Percentiles rank a stretch among this genome's conserved stretches.
Conservation (phyloP, 2,797 vertebrate species). For the Tenualosa ilisha region DNA sequence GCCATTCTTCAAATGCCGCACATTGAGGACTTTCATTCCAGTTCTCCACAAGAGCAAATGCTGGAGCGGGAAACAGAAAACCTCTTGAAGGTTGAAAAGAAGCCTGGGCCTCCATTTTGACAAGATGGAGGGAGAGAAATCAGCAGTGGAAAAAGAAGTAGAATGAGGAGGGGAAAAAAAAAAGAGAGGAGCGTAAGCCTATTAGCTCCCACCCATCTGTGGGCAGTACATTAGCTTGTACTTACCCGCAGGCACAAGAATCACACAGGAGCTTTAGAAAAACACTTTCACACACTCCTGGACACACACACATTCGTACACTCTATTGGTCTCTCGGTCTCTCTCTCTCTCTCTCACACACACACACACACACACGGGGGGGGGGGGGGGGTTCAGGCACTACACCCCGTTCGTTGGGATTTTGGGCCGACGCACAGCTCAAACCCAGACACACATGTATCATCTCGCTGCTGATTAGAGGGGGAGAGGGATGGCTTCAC, state of each 20-base stretch:
- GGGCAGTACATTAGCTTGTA: slow-evolving; percentile 41
- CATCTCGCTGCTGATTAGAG: slow-evolving; percentile 54
- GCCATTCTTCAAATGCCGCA: neutral
- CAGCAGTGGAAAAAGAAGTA: slow-evolving; percentile 22
- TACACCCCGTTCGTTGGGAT: slow-evolving; percentile 32
- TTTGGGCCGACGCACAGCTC: slow-evolving; percentile 30
- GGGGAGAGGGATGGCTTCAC: slow-evolving; percentile 48
- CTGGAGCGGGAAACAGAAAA: slow-evolving; percentile 29
- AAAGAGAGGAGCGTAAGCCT: slow-evolving; percentile 51
- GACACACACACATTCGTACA: neutral
- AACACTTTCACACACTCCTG: slow-evolving; percentile 18
- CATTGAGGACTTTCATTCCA: neutral
- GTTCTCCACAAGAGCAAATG: neutral
- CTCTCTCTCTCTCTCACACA: neutral
- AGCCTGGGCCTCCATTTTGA: slow-evolving; percentile 20
- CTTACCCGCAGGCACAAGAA: slow-evolving; percentile 44
- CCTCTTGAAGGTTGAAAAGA: slow-evolving; percentile 11
- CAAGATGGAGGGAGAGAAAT: slow-evolving; percentile 18
- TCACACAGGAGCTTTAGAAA: slow-evolving; percentile 51
- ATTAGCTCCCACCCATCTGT: slow-evolving; percentile 49
- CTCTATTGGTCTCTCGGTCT: neutral
- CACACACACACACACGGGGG: slow-evolving; percentile 6
- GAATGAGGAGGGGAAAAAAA: slow-evolving; percentile 23
- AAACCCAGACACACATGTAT: slow-evolving; percentile 50
- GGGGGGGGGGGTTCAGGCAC: slow-evolving; percentile 36